Base-by-base conservation (phyloP, 2,113 vertebrate species). In the Strigops habroptila region DNA sequence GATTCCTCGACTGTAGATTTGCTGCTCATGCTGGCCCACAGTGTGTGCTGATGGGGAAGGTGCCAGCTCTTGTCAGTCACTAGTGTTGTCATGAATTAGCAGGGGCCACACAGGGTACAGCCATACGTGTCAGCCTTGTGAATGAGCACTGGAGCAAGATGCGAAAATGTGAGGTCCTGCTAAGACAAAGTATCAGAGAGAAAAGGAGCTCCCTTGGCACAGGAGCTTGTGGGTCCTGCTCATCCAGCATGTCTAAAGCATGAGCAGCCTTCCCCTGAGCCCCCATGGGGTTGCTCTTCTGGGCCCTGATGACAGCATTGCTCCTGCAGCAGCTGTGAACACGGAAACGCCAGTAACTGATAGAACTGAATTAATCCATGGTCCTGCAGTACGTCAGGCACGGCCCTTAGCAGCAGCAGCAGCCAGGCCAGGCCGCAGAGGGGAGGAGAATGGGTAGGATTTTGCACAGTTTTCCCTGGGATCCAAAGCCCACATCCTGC, bases 21-120 rank as follows among this genome's bases (percentile, higher is more conserved):
- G 85, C 90, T 91, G 82, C 68, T 96, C 68, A 6, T 64, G 93
- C 94, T 91, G 92, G 95, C 90, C 94, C 86, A 71, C 84, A 81
- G 91, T 7, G 74, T 77, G 82, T 77, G 92, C 39, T 31, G 95
- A 71, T 64, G 92, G 94, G 94, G 96, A 96, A 88, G 82, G 91
- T 92, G 90, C 88, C 96, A 96, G 90, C 95, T 94, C 93, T 93
- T 88, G 95, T 93, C 95, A 94, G 86, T 94, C 94, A 92, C 70
- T 30, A 4, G 77, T 93, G 95, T 93, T 96, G 96, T 96, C 91
- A 76, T 55, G 93, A 94, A 92, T 94, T 97, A 95, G 81, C 95
- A 82, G 86, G 80, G 91, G 88, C 88, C 80, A 53, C 70, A 41
- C 90, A 78, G 84, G 71, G 79, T 86, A 80, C 79, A 94, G 80